Evolutionary conservation across 2,113 vertebrate genomes (phyloP).

Genomic region (Camelus bactrianus): DNA sequence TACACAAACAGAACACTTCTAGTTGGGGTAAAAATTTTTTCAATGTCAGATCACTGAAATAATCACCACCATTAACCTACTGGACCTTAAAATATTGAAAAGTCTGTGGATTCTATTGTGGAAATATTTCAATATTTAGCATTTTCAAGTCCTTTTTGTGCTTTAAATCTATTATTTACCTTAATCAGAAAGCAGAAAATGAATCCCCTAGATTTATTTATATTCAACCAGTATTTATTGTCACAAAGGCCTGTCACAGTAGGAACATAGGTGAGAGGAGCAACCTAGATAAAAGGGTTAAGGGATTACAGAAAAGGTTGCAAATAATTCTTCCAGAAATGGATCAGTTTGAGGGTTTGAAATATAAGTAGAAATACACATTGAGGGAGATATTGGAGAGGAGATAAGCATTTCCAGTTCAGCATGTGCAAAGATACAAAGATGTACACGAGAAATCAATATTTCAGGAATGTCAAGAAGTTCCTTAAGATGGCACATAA

Average conservation of each 20-base stretch:
- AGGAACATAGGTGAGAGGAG: constrained; percentile 20
- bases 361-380: constrained; percentile 4
- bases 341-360: background rate
- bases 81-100: background rate
- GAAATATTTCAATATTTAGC: background rate
- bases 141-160: background rate
- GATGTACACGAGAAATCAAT: background rate
- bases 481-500: background rate
- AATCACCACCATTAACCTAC: background rate
- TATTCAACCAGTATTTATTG: background rate
- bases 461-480: background rate
- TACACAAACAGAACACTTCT: background rate
- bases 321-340: background rate
- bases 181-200: constrained; percentile 33
- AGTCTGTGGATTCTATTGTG: background rate
- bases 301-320: background rate
- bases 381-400: background rate
- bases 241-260: background rate
- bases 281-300: background rate
- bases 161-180: background rate
- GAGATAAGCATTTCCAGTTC: background rate
- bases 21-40: background rate
- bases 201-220: background rate
- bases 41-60: background rate
- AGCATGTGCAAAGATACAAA: background rate